Base-by-base conservation (phyloP, 2,113 vertebrate genomes). In the Halichoeres trimaculatus region DNA sequence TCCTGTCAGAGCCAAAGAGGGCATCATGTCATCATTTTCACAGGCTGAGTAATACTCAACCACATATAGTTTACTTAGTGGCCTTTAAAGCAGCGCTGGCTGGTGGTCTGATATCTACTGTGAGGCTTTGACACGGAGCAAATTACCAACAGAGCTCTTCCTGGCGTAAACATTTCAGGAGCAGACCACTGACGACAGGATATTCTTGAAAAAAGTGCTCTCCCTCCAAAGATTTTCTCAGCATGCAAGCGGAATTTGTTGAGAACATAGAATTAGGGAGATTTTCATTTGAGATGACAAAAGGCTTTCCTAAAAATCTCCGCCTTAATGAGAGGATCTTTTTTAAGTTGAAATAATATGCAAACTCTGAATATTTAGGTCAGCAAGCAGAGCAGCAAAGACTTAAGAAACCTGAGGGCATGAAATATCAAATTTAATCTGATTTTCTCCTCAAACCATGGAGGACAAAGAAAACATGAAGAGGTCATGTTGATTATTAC, bases 301-400 rank as follows among this genome's bases (percentile, higher is more conserved):
- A n/a, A 0, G 0, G 57, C 6, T 85, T 86, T 74, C 36, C 47
- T 5, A 1, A 19, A 81, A 83, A 85, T 81, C 86, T 87, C 54
- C n/a, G 81, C 61, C 30, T 56, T 74, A 89, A 90, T 84, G 55
- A 84, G 67, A 71, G 5, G 70, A 65, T 62, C 82, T 10, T 11
- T 70, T 26, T 38, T 1, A 69, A 78, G 30, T 52, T 40, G 1
- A 56, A 64, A 64, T 59, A 70, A 84, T 41, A 80, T 14, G 30
- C 61, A 72, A 69, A 68, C 14, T 3, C 72, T 41, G 30, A 45
- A 62, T 26, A 74, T 64, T 43, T 58, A 45, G 64, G 34, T 75
- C 70, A 30, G 47, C 19, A 59, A 47, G 61, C 60, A 63, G 76
- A 51, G 11, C 30, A 20, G 19, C 20, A 26, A 16, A 76, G 13